Percentiles rank a stretch among this genome's conserved stretches.
phyloP scores from a whole-genome alignment of 2,888 invertebrate genomes.

The Oscheius sp. region DNA sequence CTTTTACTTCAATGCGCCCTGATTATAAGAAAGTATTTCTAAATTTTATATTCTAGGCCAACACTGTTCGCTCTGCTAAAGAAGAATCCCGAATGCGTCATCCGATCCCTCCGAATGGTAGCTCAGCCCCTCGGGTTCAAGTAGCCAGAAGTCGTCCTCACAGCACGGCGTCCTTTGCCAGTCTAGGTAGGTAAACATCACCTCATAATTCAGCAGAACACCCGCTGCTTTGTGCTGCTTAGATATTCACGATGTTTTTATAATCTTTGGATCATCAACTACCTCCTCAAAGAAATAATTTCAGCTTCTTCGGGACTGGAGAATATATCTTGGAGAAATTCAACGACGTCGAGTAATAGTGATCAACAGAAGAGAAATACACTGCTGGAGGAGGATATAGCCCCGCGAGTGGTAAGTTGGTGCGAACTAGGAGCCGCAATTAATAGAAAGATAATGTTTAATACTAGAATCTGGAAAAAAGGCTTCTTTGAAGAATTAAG shows the following conservation, averaged over 20 bases:
- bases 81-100: constrained; percentile 54
- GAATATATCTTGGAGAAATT: constrained; percentile 63
- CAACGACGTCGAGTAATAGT: constrained; percentile 36
- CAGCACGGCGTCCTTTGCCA: constrained; percentile 50
- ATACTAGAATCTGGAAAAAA: no score
- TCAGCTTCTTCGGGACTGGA: constrained; percentile 64
- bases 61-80: constrained; percentile 54
- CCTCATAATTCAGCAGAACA: background rate
- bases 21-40: background rate
- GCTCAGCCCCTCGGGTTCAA: constrained; percentile 33
- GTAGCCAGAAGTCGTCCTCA: constrained; percentile 49
- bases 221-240: no score
- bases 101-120: constrained; percentile 39
- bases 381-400: constrained; percentile 59
- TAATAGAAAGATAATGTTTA: no score
- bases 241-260: background rate
- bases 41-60: constrained; percentile 4
- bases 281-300: no score
- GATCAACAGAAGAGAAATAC: constrained; percentile 41
- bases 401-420: constrained; percentile 65
- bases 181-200: constrained; percentile 38
- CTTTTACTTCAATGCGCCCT: no score
- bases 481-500: no score
- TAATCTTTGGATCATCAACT: no score
- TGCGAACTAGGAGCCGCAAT: no score